These are phyloP conservation scores for Nothocercus nigrocapillus DNA, from an alignment of 2,113 vertebrate species.

Conservation along the genomic window DNA sequence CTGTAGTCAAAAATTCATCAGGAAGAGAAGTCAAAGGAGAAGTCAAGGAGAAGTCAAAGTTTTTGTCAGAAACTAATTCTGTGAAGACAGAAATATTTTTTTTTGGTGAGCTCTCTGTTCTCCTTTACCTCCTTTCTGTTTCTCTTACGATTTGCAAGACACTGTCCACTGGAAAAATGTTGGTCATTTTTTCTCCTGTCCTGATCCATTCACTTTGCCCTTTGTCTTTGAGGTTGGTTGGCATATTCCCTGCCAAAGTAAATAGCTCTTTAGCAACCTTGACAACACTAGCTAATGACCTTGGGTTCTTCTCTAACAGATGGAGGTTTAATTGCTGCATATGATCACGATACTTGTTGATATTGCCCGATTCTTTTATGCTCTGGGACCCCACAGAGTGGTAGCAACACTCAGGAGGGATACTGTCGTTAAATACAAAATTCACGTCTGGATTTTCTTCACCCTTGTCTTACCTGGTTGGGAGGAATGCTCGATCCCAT, in stretches of 20 bases:
- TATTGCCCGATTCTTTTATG: not conserved
- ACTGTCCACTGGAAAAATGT: not conserved
- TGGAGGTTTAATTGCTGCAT: not conserved
- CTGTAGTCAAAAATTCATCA: not conserved
- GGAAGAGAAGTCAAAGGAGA: fast-evolving
- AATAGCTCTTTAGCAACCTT: not conserved
- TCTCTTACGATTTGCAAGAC: not conserved
- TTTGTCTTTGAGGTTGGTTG: not conserved
- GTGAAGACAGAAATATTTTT: not conserved
- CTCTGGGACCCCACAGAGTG: not conserved
- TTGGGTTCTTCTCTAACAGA: not conserved
- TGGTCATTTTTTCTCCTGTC: not conserved
- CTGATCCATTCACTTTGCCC: not conserved
- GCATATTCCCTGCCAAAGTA: not conserved
- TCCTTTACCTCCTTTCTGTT: not conserved
- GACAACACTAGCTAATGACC: not conserved
- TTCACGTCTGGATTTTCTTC: not conserved
- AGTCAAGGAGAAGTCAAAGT: fast-evolving
- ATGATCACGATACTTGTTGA: not conserved
- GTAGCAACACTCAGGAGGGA: not conserved
- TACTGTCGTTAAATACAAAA: not conserved
- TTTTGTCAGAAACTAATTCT: not conserved
- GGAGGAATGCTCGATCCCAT: not conserved
- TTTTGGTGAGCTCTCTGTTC: not conserved
- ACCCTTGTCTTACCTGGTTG: not conserved